phyloP scores from a whole-genome alignment of 2,888 invertebrate species.

The Saturnia pavonia region DNA sequence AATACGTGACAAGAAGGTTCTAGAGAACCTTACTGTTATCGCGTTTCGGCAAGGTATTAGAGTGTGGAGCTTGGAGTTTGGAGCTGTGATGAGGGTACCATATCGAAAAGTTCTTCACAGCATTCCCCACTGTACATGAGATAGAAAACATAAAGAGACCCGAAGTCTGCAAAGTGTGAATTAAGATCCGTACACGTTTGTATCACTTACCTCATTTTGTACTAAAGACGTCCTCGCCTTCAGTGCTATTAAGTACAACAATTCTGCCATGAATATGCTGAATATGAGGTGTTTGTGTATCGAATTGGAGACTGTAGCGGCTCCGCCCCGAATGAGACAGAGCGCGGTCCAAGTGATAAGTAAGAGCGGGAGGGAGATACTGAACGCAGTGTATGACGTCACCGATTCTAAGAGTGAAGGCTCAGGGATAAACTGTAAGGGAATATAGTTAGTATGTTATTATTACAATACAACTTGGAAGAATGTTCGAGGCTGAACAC shows the following conservation, averaged over 20 bases:
- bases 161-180: too few relatives aligned
- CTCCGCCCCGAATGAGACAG: slow-evolving; percentile 90
- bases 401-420: slow-evolving; percentile 93
- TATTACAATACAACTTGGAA: background rate
- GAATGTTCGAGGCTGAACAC: background rate
- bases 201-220: slow-evolving; percentile 86
- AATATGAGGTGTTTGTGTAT: slow-evolving; percentile 97
- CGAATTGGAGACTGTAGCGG: slow-evolving; percentile 94
- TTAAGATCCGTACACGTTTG: too few relatives aligned
- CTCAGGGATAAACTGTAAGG: slow-evolving; percentile 89
- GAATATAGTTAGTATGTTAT: background rate
- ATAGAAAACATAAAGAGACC: too few relatives aligned
- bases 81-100: too few relatives aligned
- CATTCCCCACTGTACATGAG: too few relatives aligned
- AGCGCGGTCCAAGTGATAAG: slow-evolving; percentile 90
- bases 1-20: too few relatives aligned
- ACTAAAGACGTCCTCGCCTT: slow-evolving; percentile 91
- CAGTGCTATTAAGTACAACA: slow-evolving; percentile 92
- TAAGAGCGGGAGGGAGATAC: slow-evolving; percentile 90
- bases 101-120: too few relatives aligned
- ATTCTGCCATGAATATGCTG: slow-evolving; percentile 92
- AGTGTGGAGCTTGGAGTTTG: too few relatives aligned
- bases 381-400: slow-evolving; percentile 94
- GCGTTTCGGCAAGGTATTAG: too few relatives aligned
- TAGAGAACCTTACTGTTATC: too few relatives aligned